These are phyloP conservation scores for Pseudochromis fuscus DNA, from an alignment of 2,797 vertebrate species.

Conservation along the genomic window DNA sequence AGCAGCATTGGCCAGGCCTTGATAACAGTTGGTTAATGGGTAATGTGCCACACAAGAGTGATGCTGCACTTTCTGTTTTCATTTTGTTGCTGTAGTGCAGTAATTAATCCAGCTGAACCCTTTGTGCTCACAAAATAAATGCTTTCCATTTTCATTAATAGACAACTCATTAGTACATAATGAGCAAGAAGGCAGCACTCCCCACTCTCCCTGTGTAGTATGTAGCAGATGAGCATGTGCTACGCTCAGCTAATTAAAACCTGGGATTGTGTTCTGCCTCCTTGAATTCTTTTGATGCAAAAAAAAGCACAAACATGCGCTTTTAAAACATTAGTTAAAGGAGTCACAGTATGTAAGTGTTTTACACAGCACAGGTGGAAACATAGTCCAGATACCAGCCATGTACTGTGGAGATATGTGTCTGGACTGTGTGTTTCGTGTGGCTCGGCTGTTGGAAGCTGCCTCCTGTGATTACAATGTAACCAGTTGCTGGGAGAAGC, in stretches of 20 bases:
- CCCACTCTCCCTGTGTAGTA: conserved; percentile 69
- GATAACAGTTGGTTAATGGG: conserved; percentile 85
- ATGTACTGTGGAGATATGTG: neutral
- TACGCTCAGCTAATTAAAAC: conserved; percentile 79
- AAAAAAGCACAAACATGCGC: conserved; percentile 28
- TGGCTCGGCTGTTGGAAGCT: neutral
- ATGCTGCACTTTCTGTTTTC: conserved; percentile 83
- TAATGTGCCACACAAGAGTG: conserved; percentile 81
- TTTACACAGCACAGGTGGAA: conserved; percentile 29
- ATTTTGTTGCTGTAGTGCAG: conserved; percentile 85
- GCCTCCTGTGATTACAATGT: too few relatives aligned
- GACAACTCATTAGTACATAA: conserved; percentile 89
- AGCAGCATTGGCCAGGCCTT: conserved; percentile 62
- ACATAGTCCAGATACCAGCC: neutral
- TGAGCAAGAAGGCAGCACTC: conserved; percentile 81
- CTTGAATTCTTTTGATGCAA: conserved; percentile 44
- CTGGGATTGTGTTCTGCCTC: conserved; percentile 56
- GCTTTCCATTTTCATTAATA: conserved; percentile 90
- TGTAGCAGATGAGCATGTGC: conserved; percentile 70
- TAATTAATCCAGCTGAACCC: conserved; percentile 88
- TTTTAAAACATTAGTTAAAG: conserved; percentile 59
- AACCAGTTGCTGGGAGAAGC: neutral
- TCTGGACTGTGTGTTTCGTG: neutral
- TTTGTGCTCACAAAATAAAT: conserved; percentile 87
- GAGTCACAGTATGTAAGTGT: conserved; percentile 49